A percentile compares a stretch with the other conserved stretches of the same genome.
phyloP scores from a whole-genome alignment of 2,113 vertebrate genomes.

The Glareola pratincola region DNA sequence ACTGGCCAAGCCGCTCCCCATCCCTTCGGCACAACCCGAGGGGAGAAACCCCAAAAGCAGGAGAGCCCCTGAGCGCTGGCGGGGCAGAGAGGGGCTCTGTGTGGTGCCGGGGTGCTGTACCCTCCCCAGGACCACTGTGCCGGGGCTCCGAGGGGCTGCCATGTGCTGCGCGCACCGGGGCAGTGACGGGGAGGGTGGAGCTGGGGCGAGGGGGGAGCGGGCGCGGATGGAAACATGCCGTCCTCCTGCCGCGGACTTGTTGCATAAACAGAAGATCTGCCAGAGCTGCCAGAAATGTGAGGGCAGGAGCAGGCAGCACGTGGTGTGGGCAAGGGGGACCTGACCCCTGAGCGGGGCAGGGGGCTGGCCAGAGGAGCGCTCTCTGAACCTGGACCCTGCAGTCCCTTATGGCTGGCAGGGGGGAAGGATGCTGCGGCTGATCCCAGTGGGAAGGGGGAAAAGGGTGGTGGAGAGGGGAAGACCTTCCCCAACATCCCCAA shows the following conservation, averaged over 20 bases:
- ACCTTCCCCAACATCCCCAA: accelerated
- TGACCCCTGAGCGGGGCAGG: not conserved
- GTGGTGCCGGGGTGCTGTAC: not conserved
- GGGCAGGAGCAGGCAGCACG: not conserved
- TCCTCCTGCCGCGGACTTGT: slow-evolving; percentile 4
- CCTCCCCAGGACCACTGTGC: accelerated
- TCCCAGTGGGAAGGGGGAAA: not conserved
- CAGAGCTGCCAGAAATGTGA: not conserved
- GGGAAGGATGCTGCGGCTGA: not conserved
- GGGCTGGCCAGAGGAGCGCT: not conserved
- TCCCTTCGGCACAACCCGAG: not conserved
- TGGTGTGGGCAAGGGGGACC: not conserved
- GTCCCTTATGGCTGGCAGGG: not conserved
- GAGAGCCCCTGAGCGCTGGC: not conserved
- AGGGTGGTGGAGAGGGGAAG: not conserved
- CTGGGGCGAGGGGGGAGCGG: not conserved
- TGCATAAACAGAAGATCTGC: slow-evolving; percentile 61
- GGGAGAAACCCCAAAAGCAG: not conserved
- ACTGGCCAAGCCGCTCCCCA: not conserved
- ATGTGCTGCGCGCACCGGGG: accelerated
- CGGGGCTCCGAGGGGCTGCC: accelerated
- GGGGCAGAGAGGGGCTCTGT: not conserved
- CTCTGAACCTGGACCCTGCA: not conserved
- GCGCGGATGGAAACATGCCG: slow-evolving; percentile 30
- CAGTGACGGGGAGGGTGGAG: slow-evolving; percentile 29